Evolutionary conservation across 2,888 invertebrate genomes (phyloP).

Genomic region (Lasioglossum marginatum): DNA sequence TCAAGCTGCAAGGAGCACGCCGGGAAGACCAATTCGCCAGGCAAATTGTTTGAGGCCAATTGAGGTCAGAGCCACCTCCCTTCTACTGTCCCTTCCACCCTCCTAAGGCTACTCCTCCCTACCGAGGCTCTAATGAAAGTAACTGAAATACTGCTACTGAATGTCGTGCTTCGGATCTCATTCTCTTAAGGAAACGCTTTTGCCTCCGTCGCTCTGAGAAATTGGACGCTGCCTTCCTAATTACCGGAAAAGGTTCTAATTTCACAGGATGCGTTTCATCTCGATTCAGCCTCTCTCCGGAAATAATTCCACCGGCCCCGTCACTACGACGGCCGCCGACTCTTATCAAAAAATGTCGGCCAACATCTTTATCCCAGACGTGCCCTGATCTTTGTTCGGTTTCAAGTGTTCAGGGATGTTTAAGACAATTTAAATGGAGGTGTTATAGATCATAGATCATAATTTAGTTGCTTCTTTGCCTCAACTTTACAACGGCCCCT

Average conservation of each 20-base stretch:
- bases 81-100: conserved; percentile 30
- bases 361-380: background rate
- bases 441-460: background rate
- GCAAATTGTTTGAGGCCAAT: conserved; percentile 68
- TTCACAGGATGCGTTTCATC: conserved; percentile 44
- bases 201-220: conserved; percentile 47
- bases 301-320: conserved; percentile 36
- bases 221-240: conserved; percentile 65
- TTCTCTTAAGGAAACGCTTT: conserved; percentile 67
- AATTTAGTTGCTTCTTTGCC: background rate
- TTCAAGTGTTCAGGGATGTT: background rate
- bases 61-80: conserved; percentile 58
- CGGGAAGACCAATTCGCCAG: conserved; percentile 53
- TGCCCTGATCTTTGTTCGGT: background rate
- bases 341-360: background rate
- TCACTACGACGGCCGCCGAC: background rate
- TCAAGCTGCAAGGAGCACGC: background rate
- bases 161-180: conserved; percentile 63
- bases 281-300: conserved; percentile 25
- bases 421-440: background rate
- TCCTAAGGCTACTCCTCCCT: conserved; percentile 33
- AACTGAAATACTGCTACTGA: conserved; percentile 69
- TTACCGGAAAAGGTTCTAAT: conserved; percentile 66
- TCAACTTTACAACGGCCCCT: background rate
- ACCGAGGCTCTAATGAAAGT: conserved; percentile 67